Base-by-base conservation (phyloP, 2,888 invertebrate species). In the Phyllotreta cruciferae region DNA sequence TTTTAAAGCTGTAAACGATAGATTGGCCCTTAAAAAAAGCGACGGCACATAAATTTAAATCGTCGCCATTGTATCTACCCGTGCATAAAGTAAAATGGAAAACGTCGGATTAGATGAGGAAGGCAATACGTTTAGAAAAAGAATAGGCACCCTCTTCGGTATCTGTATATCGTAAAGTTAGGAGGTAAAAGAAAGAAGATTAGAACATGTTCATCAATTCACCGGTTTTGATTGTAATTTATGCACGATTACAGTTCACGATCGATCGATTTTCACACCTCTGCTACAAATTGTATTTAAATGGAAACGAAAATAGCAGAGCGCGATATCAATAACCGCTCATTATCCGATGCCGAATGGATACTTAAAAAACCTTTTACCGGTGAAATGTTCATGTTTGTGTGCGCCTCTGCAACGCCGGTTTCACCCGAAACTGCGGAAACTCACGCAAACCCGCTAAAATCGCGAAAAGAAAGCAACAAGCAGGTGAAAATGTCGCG, bases 71-170 rank as follows among this genome's bases (percentile, higher is more conserved):
- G 50, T 41, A 38, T 50, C 56, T 60, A 52, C 55, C 56, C 60
- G 55, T 63, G 58, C 64, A 56, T 56, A 56, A 64, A 63, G 55
- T 60, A 49, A 55, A 60, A 63, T 50, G 50, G 63, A 56, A 64
- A 64, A 64, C 53, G 60, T 61, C 61, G 52, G 38, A 52, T 24
- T 24, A 24, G 24, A 24, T 24, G 24, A 24, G 24, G 24, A 24
- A 10, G 10, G 13, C 24, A 24, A 24, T 24, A 24, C 24, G 24
- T 24, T 24, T 24, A 24, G 24, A 24, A 24, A 24, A 24, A 24
- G 24, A 24, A 24, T 24, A 24, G 24, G 24, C 4, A 24, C 24
- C 24, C 24, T 3, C 24, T 24, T 24, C 24, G 24, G 24, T 24
- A 24, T 24, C 24, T 1, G 24, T 24, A 24, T 24, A 24, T 24